phyloP scores from a whole-genome alignment of 1,140 invertebrate genomes.

The Leptestheria dahalacensis region DNA sequence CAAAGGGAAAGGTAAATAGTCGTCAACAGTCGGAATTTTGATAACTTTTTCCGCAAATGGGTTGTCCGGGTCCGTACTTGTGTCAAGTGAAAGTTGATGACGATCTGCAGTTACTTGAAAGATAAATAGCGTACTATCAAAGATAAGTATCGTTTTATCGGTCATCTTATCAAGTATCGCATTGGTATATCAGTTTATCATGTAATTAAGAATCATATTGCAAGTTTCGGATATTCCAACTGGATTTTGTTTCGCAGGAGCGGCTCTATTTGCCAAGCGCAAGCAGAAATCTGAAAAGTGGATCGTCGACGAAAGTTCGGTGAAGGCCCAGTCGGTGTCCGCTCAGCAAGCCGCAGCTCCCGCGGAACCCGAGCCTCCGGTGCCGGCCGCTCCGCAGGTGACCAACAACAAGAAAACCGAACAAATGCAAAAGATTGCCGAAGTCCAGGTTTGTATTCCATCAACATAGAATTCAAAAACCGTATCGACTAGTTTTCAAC shows the following conservation, averaged over 20 bases:
- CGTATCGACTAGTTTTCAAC: no score
- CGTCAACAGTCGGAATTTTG: neutral
- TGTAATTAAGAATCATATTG: no score
- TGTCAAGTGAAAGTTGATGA: no score
- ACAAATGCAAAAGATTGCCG: constrained; percentile 35
- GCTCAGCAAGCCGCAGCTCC: constrained; percentile 28
- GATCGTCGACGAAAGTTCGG: constrained; percentile 59
- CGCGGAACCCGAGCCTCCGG: no score
- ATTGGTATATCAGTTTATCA: no score
- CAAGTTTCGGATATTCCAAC: no score
- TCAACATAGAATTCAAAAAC: neutral
- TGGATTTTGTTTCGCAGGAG: constrained; percentile 36
- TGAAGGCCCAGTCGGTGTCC: constrained; percentile 24
- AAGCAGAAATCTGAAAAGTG: constrained; percentile 72
- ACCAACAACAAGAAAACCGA: constrained; percentile 22
- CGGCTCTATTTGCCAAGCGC: constrained; percentile 71
- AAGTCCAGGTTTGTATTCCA: constrained; percentile 33
- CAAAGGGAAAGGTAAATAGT: constrained; percentile 48
- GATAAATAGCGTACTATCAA: no score
- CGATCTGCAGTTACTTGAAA: no score
- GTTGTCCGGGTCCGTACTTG: no score
- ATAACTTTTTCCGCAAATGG: neutral
- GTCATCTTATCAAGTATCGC: no score
- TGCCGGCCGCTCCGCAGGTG: no score
- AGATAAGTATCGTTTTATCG: no score